These are phyloP conservation scores for Tiphia femorata DNA, from an alignment of 2,888 invertebrate species.

Conservation along the genomic window DNA sequence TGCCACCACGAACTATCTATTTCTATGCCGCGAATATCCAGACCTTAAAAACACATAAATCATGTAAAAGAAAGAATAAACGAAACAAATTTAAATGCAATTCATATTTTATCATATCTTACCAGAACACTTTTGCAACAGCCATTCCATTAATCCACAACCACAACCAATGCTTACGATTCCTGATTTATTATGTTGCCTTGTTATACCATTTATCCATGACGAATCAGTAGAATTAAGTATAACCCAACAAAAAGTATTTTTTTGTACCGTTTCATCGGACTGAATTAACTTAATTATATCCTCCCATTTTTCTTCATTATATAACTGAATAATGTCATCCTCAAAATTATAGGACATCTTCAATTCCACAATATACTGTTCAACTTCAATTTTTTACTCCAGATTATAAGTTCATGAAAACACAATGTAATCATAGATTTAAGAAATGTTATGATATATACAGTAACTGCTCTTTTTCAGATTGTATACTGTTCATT, in stretches of 20 bases:
- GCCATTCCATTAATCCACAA: conserved; percentile 86
- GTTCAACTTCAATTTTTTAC: conserved; percentile 9
- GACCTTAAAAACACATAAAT: conserved; percentile 66
- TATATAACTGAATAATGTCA: no score
- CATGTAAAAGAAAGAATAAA: conserved; percentile 5
- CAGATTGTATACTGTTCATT: no score
- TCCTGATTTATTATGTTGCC: conserved; percentile 67
- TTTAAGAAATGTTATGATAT: no score
- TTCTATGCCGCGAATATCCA: conserved; percentile 79
- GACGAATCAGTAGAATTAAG: conserved; percentile 77
- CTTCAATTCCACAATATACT: no score
- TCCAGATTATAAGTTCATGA: neutral
- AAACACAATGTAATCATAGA: neutral
- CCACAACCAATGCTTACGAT: conserved; percentile 85
- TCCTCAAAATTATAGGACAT: no score
- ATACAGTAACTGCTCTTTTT: no score
- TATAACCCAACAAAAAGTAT: conserved; percentile 80
- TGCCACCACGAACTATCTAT: conserved; percentile 86
- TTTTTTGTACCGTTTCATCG: conserved; percentile 67
- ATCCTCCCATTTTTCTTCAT: conserved; percentile 65
- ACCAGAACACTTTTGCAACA: conserved; percentile 78
- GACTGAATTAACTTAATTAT: conserved; percentile 62
- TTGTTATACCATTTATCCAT: conserved; percentile 72
- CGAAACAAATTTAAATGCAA: neutral
- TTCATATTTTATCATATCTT: conserved; percentile 38